Evolutionary conservation across 2,113 vertebrate species (phyloP).

Genomic region (Caloenas nicobarica): DNA sequence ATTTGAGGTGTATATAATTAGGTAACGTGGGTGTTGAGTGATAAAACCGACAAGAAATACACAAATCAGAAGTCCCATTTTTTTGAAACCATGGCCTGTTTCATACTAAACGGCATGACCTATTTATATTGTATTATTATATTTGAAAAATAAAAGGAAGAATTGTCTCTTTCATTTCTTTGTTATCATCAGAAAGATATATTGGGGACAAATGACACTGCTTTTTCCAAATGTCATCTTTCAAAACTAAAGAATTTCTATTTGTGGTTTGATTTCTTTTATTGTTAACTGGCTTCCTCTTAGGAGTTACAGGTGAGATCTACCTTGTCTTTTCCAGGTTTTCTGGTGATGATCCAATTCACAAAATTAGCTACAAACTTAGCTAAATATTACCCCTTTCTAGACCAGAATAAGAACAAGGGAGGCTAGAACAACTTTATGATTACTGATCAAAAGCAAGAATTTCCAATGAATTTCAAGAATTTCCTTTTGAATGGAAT

Average conservation of each 20-base stretch:
- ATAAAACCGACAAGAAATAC: slow-evolving; percentile 55
- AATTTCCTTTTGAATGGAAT: neutral
- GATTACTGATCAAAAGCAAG: neutral
- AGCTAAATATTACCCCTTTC: neutral
- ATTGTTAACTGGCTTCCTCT: neutral
- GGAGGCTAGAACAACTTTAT: neutral
- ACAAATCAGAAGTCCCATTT: slow-evolving; percentile 26
- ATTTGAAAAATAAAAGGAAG: neutral
- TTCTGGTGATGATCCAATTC: neutral
- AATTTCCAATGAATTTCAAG: neutral
- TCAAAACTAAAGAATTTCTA: neutral
- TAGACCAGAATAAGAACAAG: neutral
- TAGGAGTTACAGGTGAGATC: neutral
- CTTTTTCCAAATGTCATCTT: neutral
- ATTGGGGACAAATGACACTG: neutral
- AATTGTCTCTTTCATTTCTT: neutral
- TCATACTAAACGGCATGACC: neutral
- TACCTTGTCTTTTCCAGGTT: neutral
- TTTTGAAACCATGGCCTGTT: neutral
- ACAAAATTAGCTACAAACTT: neutral
- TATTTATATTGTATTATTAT: neutral
- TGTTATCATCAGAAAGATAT: neutral
- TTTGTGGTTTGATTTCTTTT: neutral
- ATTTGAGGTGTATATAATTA: slow-evolving; percentile 61
- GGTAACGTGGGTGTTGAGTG: slow-evolving; percentile 26